Conservation (phyloP, 2,113 vertebrate genomes). For the Elaphurus davidianus region DNA sequence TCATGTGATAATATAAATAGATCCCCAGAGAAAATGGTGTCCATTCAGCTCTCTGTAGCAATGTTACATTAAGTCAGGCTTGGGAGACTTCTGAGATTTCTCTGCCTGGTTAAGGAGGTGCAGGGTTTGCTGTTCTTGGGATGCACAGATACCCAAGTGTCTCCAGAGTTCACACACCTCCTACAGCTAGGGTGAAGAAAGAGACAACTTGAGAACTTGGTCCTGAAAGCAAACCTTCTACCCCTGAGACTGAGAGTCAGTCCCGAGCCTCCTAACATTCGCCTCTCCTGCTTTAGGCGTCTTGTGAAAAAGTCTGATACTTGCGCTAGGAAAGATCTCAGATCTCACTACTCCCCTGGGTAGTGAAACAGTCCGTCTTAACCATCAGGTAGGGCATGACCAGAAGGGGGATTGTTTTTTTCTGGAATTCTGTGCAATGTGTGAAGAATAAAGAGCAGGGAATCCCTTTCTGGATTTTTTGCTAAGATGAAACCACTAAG, state of each 20-base stretch:
- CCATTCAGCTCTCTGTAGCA: neutral
- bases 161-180: neutral
- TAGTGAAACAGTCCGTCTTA: neutral
- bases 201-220: neutral
- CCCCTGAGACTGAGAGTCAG: neutral
- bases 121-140: neutral
- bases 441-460: neutral
- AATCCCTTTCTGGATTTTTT: neutral
- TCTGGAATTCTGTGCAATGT: neutral
- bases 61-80: neutral
- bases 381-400: too few species aligned
- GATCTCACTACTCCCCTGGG: neutral
- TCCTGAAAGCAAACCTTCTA: neutral
- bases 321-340: neutral
- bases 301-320: neutral
- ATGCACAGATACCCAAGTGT: neutral
- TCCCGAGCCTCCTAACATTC: neutral
- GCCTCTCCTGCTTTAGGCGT: too few species aligned
- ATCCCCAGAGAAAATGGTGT: neutral
- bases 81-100: neutral
- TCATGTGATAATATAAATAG: neutral
- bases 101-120: neutral
- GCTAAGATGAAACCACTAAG: neutral
- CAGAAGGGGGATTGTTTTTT: neutral
- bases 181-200: neutral